A percentile compares a stretch with the other conserved stretches of the same genome.
Conservation (phyloP, 2,797 vertebrate species). For the Avahi laniger region DNA sequence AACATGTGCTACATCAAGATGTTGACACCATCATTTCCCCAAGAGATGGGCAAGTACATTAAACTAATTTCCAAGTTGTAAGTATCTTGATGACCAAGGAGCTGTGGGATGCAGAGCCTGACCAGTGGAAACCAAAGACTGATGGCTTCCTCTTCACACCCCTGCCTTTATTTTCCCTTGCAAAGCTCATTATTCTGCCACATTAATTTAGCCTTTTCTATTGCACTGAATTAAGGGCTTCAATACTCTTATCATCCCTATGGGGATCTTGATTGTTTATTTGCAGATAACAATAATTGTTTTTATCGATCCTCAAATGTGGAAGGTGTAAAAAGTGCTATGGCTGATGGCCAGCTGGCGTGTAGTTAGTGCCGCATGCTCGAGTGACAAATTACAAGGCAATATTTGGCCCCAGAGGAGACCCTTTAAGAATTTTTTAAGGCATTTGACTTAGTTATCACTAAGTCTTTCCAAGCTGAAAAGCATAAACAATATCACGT, state of each 20-base stretch:
- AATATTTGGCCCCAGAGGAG: constrained; percentile 22
- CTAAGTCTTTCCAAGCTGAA: background rate
- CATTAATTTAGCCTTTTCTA: constrained; percentile 64
- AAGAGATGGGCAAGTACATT: constrained; percentile 63
- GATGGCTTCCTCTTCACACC: constrained; percentile 56
- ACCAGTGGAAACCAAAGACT: constrained; percentile 49
- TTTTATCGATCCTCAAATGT: constrained; percentile 57
- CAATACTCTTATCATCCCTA: constrained; percentile 53
- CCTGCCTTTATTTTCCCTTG: constrained; percentile 47
- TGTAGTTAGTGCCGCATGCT: background rate
- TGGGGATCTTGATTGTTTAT: constrained; percentile 58
- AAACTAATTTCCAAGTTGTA: constrained; percentile 59
- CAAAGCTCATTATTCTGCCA: constrained; percentile 46
- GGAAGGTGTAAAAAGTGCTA: background rate
- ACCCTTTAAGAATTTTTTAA: constrained; percentile 28
- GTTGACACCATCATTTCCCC: constrained; percentile 73
- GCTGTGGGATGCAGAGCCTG: constrained; percentile 39
- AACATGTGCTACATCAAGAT: constrained; percentile 52
- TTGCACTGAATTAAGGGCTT: constrained; percentile 35
- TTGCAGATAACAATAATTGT: constrained; percentile 69
- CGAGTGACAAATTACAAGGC: constrained; percentile 39
- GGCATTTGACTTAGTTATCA: background rate
- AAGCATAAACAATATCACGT: background rate
- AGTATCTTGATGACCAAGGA: constrained; percentile 65
- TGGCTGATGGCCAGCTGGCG: constrained; percentile 22